Base-by-base conservation (phyloP, 2,113 vertebrate species). In the Spheniscus mendiculus region DNA sequence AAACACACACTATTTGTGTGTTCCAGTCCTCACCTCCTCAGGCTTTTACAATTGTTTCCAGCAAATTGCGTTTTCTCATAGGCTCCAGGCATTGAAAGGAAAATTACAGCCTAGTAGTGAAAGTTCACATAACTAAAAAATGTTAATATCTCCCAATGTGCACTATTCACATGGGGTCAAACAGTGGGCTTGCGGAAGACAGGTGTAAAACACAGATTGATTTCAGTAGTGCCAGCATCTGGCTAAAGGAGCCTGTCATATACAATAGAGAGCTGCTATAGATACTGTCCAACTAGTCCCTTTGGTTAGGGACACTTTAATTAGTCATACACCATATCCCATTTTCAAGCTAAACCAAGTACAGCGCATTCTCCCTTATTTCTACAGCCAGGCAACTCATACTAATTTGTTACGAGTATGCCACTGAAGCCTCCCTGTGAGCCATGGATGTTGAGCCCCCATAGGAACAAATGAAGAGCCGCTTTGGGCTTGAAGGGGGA, bases 21-120 rank as follows among this genome's bases (percentile, higher is more conserved):
- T 93, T 95, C 58, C 62, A 86, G 49, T 65, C 40, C 79, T 77
- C 16, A 90, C 29, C 70, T 91, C 58, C 78, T 83, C 66, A 62
- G 62, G 58, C 15, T 95, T 93, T 85, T 59, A 50, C 25, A 95
- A 17, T 38, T 93, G 71, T 94, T 96, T 77, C 84, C 66, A 91
- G 70, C 20, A 93, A 95, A 89, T 36, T 83, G 45, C 47, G 1
- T 89, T 89, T 93, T 62, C 50, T 91, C 45, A 45, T 27, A 82
- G 78, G 69, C 40, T 95, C 3, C 29, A 80, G 77, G 78, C 65
- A 59, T 11, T 65, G 62, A 89, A 34, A 66, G 21, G 83, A 91
- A 89, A 96, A 94, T 73, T 58, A 62, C 71, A 94, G 81, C 40
- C 77, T 94, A 42, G 52, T 65, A 87, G 36, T 65, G 53, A 78